phyloP scores from a whole-genome alignment of 1,140 invertebrate genomes.

The Babylonia areolata region DNA sequence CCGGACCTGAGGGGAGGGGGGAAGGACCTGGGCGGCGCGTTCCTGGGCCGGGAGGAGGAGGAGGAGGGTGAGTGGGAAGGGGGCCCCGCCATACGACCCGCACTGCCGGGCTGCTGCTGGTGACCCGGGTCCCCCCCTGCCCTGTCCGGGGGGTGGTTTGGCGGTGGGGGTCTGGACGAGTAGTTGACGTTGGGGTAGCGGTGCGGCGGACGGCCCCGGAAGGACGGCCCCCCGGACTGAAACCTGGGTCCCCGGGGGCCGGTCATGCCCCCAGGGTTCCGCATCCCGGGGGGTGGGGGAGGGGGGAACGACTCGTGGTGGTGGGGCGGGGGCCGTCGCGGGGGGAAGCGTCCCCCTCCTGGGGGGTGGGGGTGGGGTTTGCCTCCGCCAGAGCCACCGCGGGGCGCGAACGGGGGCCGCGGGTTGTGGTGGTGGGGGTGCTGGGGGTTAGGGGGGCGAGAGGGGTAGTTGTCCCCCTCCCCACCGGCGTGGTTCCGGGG shows the following conservation, averaged over 20 bases:
- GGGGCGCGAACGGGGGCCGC: not conserved
- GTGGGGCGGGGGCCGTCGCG: not conserved
- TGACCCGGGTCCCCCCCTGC: no score
- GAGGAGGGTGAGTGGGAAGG: no score
- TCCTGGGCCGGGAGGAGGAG: not conserved
- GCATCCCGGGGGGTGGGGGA: no score
- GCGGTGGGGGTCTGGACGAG: not conserved
- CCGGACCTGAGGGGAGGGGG: not conserved
- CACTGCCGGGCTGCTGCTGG: no score
- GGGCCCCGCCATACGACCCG: no score
- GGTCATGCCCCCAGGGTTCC: not conserved
- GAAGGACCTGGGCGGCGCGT: not conserved
- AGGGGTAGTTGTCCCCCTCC: not conserved
- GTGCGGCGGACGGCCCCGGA: not conserved
- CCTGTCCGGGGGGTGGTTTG: not conserved
- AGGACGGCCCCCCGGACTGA: not conserved
- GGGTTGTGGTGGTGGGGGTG: not conserved
- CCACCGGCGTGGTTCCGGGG: no score
- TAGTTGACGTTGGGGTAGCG: not conserved
- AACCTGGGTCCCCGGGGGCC: not conserved
- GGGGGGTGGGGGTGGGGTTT: not conserved
- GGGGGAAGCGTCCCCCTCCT: no score
- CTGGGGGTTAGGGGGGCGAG: not conserved
- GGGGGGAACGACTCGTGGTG: no score
- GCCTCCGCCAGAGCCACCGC: not conserved